These are phyloP conservation scores for Eremobia ochroleuca DNA, from an alignment of 2,888 invertebrate species.

Conservation along the genomic window DNA sequence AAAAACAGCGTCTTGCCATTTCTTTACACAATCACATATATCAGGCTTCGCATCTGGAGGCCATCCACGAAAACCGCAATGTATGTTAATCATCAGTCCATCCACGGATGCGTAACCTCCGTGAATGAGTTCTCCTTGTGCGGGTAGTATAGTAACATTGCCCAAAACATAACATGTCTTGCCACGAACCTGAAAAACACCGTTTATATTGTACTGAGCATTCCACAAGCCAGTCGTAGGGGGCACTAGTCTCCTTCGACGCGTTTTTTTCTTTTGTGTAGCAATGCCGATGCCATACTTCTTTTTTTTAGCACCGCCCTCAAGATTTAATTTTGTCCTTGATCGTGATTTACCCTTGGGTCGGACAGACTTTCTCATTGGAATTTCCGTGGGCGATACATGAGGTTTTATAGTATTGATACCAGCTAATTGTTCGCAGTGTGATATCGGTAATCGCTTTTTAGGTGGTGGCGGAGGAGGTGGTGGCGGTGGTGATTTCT, in stretches of 20 bases:
- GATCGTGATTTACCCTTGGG: constrained; percentile 66
- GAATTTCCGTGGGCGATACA: constrained; percentile 63
- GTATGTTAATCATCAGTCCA: constrained; percentile 78
- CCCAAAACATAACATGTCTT: constrained; percentile 79
- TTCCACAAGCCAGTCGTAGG: constrained; percentile 80
- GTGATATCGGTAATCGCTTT: constrained; percentile 76
- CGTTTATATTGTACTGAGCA: constrained; percentile 81
- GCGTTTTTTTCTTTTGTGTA: constrained; percentile 52
- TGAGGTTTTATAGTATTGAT: constrained; percentile 73
- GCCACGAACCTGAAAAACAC: constrained; percentile 77
- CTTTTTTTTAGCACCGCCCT: constrained; percentile 72
- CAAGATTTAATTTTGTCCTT: constrained; percentile 68
- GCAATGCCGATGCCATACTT: constrained; percentile 75
- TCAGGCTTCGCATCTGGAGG: constrained; percentile 74
- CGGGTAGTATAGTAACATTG: constrained; percentile 76
- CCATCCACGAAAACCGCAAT: constrained; percentile 79
- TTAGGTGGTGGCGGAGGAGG: constrained; percentile 85
- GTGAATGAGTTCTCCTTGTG: constrained; percentile 83
- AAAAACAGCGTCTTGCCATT: constrained; percentile 79
- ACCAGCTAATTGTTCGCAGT: constrained; percentile 83
- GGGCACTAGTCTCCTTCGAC: constrained; percentile 73
- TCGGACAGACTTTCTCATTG: neutral
- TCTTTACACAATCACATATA: constrained; percentile 82
- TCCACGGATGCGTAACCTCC: constrained; percentile 77
- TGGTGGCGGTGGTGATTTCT: constrained; percentile 77